phyloP scores from a whole-genome alignment of 2,888 invertebrate genomes.

The Malthinus flaveolus region DNA sequence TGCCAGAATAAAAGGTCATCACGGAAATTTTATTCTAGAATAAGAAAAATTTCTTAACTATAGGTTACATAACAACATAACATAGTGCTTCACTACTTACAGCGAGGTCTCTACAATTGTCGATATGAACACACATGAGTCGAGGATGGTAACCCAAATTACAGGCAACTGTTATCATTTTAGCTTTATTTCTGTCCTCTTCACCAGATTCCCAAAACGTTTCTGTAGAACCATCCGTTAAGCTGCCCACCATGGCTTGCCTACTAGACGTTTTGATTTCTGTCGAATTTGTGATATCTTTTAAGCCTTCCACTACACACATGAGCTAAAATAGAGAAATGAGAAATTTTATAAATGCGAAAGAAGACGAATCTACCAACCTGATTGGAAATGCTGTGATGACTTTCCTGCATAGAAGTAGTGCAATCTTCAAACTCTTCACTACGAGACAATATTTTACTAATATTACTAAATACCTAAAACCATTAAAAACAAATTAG shows the following conservation, averaged over 20 bases:
- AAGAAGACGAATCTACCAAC: constrained; percentile 33
- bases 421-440: constrained; percentile 75
- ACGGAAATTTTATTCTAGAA: constrained; percentile 86
- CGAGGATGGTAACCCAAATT: constrained; percentile 67
- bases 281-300: constrained; percentile 74
- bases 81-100: constrained; percentile 57
- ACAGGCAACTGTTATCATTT: constrained; percentile 73
- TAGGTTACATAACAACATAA: not conserved
- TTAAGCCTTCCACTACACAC: constrained; percentile 66
- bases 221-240: constrained; percentile 93
- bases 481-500: not conserved
- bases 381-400: constrained; percentile 55
- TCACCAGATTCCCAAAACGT: constrained; percentile 99
- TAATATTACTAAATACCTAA: constrained; percentile 89
- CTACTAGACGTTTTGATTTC: constrained; percentile 91
- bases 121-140: constrained; percentile 86
- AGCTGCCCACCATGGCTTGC: constrained; percentile 89
- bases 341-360: not conserved
- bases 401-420: constrained; percentile 63
- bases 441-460: constrained; percentile 90
- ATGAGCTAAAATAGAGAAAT: constrained; percentile 19
- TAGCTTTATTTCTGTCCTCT: constrained; percentile 92
- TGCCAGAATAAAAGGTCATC: constrained; percentile 83
- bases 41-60: not conserved
- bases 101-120: constrained; percentile 90